Conservation (phyloP, 2,797 vertebrate species). For the Streptopelia turtur region DNA sequence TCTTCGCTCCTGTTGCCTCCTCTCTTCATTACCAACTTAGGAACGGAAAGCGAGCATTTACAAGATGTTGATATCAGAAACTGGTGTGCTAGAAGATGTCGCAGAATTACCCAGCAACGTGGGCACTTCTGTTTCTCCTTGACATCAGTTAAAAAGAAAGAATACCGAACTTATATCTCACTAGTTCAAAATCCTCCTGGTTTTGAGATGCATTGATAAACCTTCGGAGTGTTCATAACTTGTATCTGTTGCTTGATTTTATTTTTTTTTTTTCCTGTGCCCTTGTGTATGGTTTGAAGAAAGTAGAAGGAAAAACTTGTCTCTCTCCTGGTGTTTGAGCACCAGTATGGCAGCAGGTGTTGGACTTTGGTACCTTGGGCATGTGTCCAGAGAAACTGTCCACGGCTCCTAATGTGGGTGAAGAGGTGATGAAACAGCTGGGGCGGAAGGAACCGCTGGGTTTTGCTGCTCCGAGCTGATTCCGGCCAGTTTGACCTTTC, state of each 20-base stretch:
- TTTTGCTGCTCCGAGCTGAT: neutral
- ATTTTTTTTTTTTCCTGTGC: neutral
- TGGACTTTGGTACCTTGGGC: rapidly evolving
- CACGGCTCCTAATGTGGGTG: rapidly evolving
- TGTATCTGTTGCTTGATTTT: neutral
- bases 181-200: neutral
- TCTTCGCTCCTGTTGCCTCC: neutral
- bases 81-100: neutral
- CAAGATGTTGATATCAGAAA: neutral
- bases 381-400: neutral
- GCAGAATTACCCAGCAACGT: neutral
- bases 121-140: neutral
- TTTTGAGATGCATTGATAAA: neutral
- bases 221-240: neutral
- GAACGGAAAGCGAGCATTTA: neutral
- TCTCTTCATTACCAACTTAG: neutral
- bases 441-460: neutral
- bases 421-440: neutral
- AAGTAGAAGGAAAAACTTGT: rapidly evolving
- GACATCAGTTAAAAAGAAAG: neutral
- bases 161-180: neutral
- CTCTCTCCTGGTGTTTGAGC: neutral
- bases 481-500: neutral
- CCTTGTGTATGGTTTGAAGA: neutral
- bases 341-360: neutral